Evolutionary conservation across 2,797 vertebrate species (phyloP), one percentile per base, ranked within the genome.

Genomic region (Craterocephalus amniculus): DNA sequence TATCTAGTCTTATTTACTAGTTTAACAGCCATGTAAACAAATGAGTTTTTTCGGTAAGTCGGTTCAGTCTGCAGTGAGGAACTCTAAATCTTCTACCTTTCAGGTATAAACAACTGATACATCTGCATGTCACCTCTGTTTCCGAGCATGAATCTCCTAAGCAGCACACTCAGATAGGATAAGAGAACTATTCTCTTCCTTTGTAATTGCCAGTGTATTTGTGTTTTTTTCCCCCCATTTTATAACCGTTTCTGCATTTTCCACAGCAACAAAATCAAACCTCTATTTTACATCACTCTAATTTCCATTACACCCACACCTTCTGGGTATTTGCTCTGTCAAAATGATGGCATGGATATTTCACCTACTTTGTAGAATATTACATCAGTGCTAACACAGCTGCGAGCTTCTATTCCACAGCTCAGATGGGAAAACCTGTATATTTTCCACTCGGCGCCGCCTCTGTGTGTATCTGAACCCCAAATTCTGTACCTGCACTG

Each of bases 401-500:
- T 61, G 40, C 7, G 22, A 55, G 56, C 27, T 52, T 56, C 31
- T 49, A 65, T 35, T 45, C 36, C n/a, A 51, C 51, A 67, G 51
- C 54, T 76, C 59, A 32, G 56, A 51, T 67, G 49, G 74, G 58
- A 70, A 62, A 52, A 58, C 52, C 0, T 1, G 22, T 9, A 7
- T 16, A 32, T 73, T 75, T 77, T 63, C 71, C 74, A 61, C 35
- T 57, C 29, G 48, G 67, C 70, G 4, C 43, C 10, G 26, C 78
- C 76, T 85, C 69, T 88, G 86, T 91, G 87, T 90, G 79, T 83
- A 84, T 88, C 79, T 90, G 89, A 87, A 74, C 81, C 92, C 77
- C 84, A 78, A 81, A 74, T 83, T 87, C 84, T 90, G 86, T 78
- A 90, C 82, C 85, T 86, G 87, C 88, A 91, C 90, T 91, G 89